Percentiles rank a stretch among this genome's conserved stretches.
Evolutionary conservation across 2,888 invertebrate species (phyloP).

Genomic region (Sclerodermus sp.): DNA sequence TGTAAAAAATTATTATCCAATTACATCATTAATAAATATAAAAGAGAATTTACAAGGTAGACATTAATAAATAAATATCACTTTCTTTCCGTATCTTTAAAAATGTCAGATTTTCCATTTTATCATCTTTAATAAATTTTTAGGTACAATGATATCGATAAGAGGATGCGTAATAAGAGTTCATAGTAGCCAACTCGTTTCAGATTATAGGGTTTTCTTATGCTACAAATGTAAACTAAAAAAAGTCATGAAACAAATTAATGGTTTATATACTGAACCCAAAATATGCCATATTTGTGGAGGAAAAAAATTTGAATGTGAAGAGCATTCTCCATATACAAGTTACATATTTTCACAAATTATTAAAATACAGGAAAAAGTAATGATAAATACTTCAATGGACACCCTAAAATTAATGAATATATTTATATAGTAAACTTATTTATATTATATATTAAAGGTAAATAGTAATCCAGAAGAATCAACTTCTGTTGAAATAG

Average conservation of each 20-base stretch:
- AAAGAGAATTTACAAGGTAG: constrained; percentile 72
- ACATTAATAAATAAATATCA: no score
- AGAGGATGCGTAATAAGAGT: constrained; percentile 80
- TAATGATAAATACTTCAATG: neutral
- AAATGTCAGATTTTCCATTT: no score
- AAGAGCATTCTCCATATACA: constrained; percentile 68
- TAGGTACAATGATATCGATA: constrained; percentile 74
- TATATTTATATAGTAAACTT: no score
- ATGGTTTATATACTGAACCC: constrained; percentile 62
- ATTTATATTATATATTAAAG: constrained; percentile 64
- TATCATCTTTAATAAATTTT: constrained; percentile 20
- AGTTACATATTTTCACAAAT: constrained; percentile 75
- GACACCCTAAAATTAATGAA: neutral
- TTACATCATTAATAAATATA: constrained; percentile 66
- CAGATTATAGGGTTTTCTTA: constrained; percentile 74
- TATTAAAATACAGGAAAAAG: constrained; percentile 71
- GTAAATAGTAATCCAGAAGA: constrained; percentile 70
- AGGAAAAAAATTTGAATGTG: constrained; percentile 63
- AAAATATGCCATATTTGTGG: constrained; percentile 62
- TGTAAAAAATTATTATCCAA: constrained; percentile 65
- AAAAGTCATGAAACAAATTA: constrained; percentile 56
- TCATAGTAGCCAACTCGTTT: constrained; percentile 70
- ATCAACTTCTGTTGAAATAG: constrained; percentile 68
- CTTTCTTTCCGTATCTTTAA: no score
- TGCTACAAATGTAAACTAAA: constrained; percentile 65